These are phyloP conservation scores for Pipistrellus kuhlii DNA, from an alignment of 2,797 vertebrate species.

Conservation along the genomic window DNA sequence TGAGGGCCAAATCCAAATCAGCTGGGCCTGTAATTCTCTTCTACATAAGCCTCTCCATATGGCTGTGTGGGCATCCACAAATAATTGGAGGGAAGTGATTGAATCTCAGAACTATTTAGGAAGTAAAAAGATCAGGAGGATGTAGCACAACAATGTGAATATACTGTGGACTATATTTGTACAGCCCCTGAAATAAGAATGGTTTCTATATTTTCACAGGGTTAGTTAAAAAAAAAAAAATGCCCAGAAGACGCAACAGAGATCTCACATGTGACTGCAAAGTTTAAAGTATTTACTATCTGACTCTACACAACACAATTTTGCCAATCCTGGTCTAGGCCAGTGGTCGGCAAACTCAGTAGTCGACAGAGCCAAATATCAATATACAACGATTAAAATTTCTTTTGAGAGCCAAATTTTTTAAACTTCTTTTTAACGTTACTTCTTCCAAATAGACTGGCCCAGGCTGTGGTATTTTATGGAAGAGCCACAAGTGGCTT, in stretches of 20 bases:
- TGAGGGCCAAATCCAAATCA: neutral
- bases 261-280: neutral
- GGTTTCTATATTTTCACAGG: conserved; percentile 40
- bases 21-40: neutral
- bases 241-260: neutral
- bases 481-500: too few relatives aligned
- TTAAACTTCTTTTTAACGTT: too few relatives aligned
- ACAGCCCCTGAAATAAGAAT: neutral
- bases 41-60: neutral
- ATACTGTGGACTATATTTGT: conserved; percentile 18
- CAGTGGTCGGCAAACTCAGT: too few relatives aligned
- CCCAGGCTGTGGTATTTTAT: too few relatives aligned
- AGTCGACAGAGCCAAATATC: too few relatives aligned
- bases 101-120: neutral
- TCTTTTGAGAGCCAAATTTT: too few relatives aligned
- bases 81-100: neutral
- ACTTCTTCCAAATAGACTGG: too few relatives aligned
- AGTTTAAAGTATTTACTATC: neutral
- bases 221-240: neutral
- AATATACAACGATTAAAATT: too few relatives aligned
- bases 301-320: neutral
- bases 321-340: neutral
- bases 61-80: neutral
- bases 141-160: neutral
- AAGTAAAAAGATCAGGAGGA: neutral